Evolutionary conservation across 1,140 invertebrate genomes (phyloP).

Genomic region (Drosophila bocki): DNA sequence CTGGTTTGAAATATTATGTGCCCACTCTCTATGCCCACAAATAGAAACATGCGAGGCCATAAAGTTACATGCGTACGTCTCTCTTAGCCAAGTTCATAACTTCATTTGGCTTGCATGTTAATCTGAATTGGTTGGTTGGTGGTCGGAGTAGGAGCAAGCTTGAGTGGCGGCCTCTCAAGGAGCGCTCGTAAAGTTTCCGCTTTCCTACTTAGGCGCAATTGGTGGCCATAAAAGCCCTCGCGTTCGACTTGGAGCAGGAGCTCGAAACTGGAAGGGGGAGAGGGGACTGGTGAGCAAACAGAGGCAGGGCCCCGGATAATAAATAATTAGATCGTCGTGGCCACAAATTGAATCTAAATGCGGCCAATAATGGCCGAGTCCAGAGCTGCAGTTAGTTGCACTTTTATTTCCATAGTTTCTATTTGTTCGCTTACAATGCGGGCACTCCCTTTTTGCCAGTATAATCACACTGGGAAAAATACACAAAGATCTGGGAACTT

Average conservation of each 20-base stretch:
- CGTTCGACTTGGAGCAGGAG: conserved; percentile 9
- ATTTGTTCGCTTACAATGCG: background rate
- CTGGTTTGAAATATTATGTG: background rate
- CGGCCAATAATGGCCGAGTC: conserved; percentile 52
- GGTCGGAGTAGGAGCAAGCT: conserved; percentile 13
- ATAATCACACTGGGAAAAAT: background rate
- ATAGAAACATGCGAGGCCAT: conserved; percentile 2
- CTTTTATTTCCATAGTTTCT: conserved; percentile 12
- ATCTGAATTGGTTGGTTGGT: conserved; percentile 61
- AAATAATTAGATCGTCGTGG: conserved; percentile 72
- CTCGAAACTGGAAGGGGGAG: background rate
- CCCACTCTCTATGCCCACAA: background rate
- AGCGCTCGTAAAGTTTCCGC: conserved; percentile 75
- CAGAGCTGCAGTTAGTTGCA: conserved; percentile 44
- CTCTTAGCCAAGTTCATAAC: conserved; percentile 44
- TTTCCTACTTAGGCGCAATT: conserved; percentile 76
- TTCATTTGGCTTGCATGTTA: conserved; percentile 79
- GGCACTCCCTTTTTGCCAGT: conserved; percentile 1
- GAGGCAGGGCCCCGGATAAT: conserved; percentile 40
- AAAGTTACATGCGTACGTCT: background rate
- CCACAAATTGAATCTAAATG: conserved; percentile 80
- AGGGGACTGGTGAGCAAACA: conserved; percentile 23
- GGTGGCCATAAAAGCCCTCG: conserved; percentile 73
- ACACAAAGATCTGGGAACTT: background rate
- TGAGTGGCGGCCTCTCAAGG: conserved; percentile 39